Percentiles rank a stretch among this genome's conserved stretches.
phyloP scores from a whole-genome alignment of 1,140 invertebrate genomes.

The Palaemon carinicauda region DNA sequence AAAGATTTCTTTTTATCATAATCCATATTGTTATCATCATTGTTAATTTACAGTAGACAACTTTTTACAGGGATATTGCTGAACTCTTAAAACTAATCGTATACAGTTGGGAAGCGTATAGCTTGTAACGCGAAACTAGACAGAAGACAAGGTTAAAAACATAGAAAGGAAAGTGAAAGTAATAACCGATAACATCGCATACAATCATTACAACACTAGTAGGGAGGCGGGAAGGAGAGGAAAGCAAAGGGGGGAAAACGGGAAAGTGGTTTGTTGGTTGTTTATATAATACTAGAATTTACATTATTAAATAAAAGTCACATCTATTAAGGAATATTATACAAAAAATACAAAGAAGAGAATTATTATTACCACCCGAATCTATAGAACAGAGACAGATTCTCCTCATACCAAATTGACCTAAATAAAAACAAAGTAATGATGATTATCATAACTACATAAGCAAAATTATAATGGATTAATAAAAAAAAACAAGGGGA shows the following conservation, averaged over 20 bases:
- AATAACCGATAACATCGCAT: too few relatives aligned
- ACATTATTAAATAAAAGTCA: too few relatives aligned
- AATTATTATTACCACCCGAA: too few relatives aligned
- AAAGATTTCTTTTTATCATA: slow-evolving; percentile 53
- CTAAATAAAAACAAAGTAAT: too few relatives aligned
- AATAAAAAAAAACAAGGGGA: neutral
- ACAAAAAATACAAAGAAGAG: too few relatives aligned
- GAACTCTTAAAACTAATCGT: slow-evolving; percentile 56
- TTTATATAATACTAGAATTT: slow-evolving; percentile 16
- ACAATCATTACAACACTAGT: too few relatives aligned
- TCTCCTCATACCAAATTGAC: too few relatives aligned
- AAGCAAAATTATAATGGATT: too few relatives aligned
- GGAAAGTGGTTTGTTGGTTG: neutral
- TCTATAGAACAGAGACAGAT: too few relatives aligned
- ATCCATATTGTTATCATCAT: slow-evolving; percentile 50
- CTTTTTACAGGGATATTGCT: slow-evolving; percentile 56
- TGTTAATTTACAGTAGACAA: slow-evolving; percentile 56
- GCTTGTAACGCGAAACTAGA: slow-evolving; percentile 26
- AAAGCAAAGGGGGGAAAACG: neutral
- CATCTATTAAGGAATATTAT: too few relatives aligned
- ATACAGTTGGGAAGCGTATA: slow-evolving; percentile 51
- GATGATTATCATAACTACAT: too few relatives aligned
- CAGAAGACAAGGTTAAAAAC: neutral
- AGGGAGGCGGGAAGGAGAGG: neutral
- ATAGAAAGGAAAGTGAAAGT: neutral